These are phyloP conservation scores for Cygnus buccinator DNA, from an alignment of 2,113 vertebrate genomes.

Conservation along the genomic window DNA sequence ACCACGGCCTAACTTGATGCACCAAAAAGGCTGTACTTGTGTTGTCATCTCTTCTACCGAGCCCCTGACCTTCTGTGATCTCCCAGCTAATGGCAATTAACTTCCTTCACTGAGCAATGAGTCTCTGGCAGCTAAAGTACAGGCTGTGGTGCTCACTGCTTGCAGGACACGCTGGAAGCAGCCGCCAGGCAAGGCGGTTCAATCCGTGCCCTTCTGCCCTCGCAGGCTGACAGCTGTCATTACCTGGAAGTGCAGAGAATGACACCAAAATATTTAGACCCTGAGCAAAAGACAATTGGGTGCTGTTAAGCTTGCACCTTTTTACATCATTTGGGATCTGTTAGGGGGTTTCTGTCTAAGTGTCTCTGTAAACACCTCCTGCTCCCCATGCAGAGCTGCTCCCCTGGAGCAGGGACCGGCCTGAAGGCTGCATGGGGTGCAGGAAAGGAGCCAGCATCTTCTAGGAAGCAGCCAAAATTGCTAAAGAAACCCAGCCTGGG, in stretches of 20 bases:
- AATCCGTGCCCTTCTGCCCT: not conserved
- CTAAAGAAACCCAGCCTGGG: not conserved
- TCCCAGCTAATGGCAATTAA: not conserved
- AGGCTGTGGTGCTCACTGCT: accelerated
- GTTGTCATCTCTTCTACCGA: not conserved
- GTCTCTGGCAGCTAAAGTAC: not conserved
- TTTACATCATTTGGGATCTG: accelerated
- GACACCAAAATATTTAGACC: accelerated
- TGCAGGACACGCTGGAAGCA: not conserved
- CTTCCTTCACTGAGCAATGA: not conserved
- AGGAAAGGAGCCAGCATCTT: not conserved
- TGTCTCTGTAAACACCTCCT: not conserved
- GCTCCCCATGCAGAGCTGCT: not conserved
- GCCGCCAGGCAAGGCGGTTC: accelerated
- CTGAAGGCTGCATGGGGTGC: not conserved
- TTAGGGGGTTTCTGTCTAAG: not conserved
- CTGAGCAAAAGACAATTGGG: not conserved
- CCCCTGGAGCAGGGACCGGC: not conserved
- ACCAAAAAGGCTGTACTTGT: not conserved
- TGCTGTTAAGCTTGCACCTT: accelerated
- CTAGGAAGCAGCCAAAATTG: not conserved
- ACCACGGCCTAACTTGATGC: accelerated
- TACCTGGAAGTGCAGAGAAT: accelerated
- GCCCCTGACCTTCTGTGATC: not conserved
- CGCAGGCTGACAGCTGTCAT: accelerated